These are phyloP conservation scores for Xanthorhoe designata DNA, from an alignment of 2,888 invertebrate genomes.

Conservation along the genomic window DNA sequence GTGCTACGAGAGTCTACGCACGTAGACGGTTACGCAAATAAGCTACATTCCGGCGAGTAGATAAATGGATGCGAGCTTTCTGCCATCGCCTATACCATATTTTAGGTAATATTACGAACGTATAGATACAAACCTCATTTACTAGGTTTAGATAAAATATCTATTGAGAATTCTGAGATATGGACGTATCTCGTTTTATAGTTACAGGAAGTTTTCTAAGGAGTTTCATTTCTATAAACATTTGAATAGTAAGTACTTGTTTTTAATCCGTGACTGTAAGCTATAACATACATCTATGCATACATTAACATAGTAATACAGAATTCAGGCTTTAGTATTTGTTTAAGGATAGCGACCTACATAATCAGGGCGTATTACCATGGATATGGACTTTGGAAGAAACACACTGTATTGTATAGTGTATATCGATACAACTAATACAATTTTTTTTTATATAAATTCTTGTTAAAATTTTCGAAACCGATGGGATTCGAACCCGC, in stretches of 20 bases:
- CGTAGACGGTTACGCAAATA: conserved; percentile 57
- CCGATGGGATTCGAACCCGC: too few relatives aligned
- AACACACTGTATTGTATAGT: neutral
- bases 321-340: conserved; percentile 8
- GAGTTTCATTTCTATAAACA: conserved; percentile 7
- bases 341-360: conserved; percentile 13
- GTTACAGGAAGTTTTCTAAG: neutral
- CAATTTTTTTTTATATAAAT: too few relatives aligned
- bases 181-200: neutral
- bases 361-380: conserved; percentile 5
- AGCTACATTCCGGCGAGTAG: conserved; percentile 57
- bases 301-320: conserved; percentile 13
- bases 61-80: conserved; percentile 52
- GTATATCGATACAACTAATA: too few relatives aligned
- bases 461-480: too few relatives aligned
- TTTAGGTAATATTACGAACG: conserved; percentile 6
- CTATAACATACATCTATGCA: conserved; percentile 9
- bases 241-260: neutral
- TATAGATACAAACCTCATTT: conserved; percentile 5
- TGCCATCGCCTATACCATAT: conserved; percentile 33
- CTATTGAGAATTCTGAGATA: neutral
- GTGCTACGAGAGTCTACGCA: conserved; percentile 59
- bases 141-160: neutral
- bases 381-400: neutral
- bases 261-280: conserved; percentile 1